phyloP scores from a whole-genome alignment of 1,140 invertebrate species.

The Aleiodes sp. region DNA sequence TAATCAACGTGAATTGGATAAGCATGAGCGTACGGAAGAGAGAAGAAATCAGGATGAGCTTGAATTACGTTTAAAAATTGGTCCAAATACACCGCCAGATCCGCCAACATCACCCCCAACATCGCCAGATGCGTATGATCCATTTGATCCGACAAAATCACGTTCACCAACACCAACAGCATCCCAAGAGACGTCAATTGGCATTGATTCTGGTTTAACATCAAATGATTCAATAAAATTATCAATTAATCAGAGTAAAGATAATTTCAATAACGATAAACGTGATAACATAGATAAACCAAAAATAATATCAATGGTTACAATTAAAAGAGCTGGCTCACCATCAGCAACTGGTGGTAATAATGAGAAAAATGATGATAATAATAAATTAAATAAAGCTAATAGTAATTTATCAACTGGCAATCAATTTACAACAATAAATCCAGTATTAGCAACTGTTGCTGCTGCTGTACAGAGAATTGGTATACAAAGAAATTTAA shows the following conservation, averaged over 20 bases:
- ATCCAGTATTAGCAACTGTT: constrained; percentile 63
- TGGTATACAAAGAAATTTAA: constrained; percentile 55
- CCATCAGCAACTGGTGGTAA: constrained; percentile 44
- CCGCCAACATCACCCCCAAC: constrained; percentile 71
- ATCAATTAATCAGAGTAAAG: constrained; percentile 33
- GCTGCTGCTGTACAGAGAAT: constrained; percentile 63
- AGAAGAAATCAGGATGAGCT: constrained; percentile 61
- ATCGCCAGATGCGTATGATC: constrained; percentile 84
- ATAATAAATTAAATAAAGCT: constrained; percentile 33
- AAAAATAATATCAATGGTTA: constrained; percentile 64
- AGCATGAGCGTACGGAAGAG: background rate
- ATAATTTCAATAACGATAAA: constrained; percentile 43
- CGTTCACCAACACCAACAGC: constrained; percentile 71
- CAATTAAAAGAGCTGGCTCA: constrained; percentile 58
- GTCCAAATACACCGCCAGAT: constrained; percentile 74
- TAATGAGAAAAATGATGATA: constrained; percentile 46
- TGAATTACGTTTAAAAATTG: constrained; percentile 64
- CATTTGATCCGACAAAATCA: constrained; percentile 87
- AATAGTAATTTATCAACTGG: constrained; percentile 44
- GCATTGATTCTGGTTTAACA: constrained; percentile 32
- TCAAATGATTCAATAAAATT: constrained; percentile 44
- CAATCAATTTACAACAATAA: constrained; percentile 54
- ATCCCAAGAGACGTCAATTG: constrained; percentile 52
- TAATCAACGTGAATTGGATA: background rate
- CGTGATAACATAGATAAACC: constrained; percentile 51